phyloP scores from a whole-genome alignment of 2,797 vertebrate genomes.

The Chaetophractus vellerosus region DNA sequence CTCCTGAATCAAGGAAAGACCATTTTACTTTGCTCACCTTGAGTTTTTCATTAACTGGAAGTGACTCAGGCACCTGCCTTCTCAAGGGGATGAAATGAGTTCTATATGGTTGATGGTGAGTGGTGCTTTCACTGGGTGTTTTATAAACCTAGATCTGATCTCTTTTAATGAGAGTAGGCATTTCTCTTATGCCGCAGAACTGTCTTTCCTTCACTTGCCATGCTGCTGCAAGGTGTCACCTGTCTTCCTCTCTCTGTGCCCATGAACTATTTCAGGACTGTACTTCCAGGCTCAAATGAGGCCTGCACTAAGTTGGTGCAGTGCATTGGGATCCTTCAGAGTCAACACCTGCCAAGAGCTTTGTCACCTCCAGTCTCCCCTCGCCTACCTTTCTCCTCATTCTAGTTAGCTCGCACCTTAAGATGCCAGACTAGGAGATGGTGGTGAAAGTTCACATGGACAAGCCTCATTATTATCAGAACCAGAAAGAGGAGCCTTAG shows the following conservation, averaged over 20 bases:
- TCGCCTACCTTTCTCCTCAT: neutral
- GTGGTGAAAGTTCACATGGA: neutral
- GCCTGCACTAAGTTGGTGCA: neutral
- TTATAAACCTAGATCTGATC: conserved; percentile 17
- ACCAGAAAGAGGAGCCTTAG: neutral
- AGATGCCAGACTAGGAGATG: neutral
- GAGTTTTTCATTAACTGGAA: conserved; percentile 75
- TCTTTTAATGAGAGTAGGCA: conserved; percentile 48
- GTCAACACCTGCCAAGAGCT: neutral
- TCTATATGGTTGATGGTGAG: neutral
- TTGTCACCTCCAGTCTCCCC: neutral
- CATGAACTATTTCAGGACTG: neutral
- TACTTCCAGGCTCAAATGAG: neutral
- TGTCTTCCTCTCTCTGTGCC: neutral
- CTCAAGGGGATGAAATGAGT: conserved; percentile 61
- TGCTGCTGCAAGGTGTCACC: neutral
- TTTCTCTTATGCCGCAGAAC: neutral
- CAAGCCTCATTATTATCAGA: neutral
- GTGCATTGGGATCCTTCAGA: neutral
- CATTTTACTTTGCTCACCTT: conserved; percentile 24
- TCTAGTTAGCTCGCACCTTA: neutral
- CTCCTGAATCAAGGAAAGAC: conserved; percentile 51
- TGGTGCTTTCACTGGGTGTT: neutral
- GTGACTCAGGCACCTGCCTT: conserved; percentile 28
- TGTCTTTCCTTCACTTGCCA: neutral